These are phyloP conservation scores for Orthosia gothica DNA, from an alignment of 2,888 invertebrate genomes.

Conservation along the genomic window DNA sequence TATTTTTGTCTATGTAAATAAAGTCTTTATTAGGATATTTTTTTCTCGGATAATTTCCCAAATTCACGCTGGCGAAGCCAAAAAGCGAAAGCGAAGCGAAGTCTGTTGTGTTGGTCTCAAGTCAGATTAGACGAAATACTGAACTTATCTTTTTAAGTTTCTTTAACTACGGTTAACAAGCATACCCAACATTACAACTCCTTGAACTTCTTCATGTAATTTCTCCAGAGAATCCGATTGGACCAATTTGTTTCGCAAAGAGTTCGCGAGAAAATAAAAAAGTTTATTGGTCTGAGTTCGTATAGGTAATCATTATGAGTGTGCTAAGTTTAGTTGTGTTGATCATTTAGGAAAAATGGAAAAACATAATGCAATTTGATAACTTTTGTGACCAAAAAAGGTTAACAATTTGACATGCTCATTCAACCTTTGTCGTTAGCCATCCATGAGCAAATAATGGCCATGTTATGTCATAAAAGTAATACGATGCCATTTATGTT, in stretches of 20 bases:
- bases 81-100: too few species aligned
- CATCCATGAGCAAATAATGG: conserved; percentile 1
- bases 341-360: too few species aligned
- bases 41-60: too few species aligned
- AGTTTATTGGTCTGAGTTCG: conserved; percentile 25
- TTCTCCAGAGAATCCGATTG: conserved; percentile 60
- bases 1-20: too few species aligned
- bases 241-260: conserved; percentile 39
- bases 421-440: conserved; percentile 7
- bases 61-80: too few species aligned
- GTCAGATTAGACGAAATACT: conserved; percentile 23
- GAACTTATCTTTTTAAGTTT: conserved; percentile 46
- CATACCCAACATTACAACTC: conserved; percentile 30
- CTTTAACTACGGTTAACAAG: conserved; percentile 35
- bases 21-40: too few species aligned
- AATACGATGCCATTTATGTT: too few species aligned
- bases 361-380: too few species aligned
- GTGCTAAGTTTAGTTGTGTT: background rate
- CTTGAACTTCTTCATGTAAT: conserved; percentile 53
- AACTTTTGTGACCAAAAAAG: background rate
- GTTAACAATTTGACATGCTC: background rate
- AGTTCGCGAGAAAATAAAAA: conserved; percentile 37
- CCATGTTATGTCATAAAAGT: background rate
- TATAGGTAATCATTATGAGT: background rate
- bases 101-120: background rate